Base-by-base conservation (phyloP, 2,888 invertebrate species). In the Leucophenga maculata region DNA sequence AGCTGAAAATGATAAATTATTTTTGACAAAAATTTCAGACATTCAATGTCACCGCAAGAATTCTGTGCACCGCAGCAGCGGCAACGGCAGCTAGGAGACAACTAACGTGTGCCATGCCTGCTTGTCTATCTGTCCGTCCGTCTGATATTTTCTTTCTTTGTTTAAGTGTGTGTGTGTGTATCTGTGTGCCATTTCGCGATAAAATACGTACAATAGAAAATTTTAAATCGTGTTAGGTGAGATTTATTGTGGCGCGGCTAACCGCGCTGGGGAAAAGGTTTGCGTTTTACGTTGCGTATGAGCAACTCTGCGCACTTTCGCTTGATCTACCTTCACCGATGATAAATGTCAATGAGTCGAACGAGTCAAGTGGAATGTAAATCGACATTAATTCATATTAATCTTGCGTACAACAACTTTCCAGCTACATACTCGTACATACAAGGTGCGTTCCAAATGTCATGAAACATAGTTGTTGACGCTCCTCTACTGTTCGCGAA, bases 201-300 rank as follows among this genome's bases (percentile, higher is more conserved):
- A 78, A 80, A 50, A 50, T 18, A n/a, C 18, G 50, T 18, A n/a
- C 3, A 76, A 74, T 75, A 74, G 69, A 69, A 73, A 81, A 83
- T 83, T 78, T 79, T 78, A 82, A 87, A 86, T 86, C 85, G 86
- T 86, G 86, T 86, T 83, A 78, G 81, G 82, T 79, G 85, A 87
- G 87, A 87, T 87, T 87, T 87, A 87, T 87, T 86, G 86, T 86
- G 84, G 85, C 81, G 79, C 79, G 87, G 87, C 87, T 86, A 87
- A 87, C 87, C 87, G 76, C 73, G 64, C 67, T 67, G 22, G 18
- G 22, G n/a, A 64, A 72, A 69, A 68, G 71, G 67, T 69, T 71
- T 71, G 32, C 16, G 26, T 26, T 26, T n/a, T 26, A 26, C 26
- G n/a, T 18, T 26, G 59, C 22, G 55, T 55, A 55, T 55, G 55